Evolutionary conservation across 64 coral and sea anemone genomes (phyloP).

Genomic region (Dendrophyllia cribrosa): DNA sequence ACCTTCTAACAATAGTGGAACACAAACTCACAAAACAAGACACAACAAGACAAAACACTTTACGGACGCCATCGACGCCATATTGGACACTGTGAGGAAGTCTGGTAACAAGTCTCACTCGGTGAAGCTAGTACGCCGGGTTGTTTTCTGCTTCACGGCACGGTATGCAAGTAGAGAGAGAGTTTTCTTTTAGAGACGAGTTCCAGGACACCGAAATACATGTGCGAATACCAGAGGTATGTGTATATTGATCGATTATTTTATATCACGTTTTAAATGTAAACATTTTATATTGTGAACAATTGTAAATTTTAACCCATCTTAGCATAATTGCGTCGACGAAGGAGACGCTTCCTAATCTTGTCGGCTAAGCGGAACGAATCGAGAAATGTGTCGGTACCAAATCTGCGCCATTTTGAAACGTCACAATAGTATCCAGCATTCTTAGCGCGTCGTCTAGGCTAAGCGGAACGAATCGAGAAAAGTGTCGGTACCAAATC

Average conservation of each 20-base stretch:
- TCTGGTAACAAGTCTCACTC: constrained; percentile 1
- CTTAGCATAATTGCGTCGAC: too few species aligned
- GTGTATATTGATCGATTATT: not conserved
- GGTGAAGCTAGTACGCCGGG: constrained; percentile 4
- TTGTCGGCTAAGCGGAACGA: too few species aligned
- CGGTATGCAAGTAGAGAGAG: constrained; percentile 49
- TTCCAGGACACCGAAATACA: not conserved
- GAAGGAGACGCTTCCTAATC: too few species aligned
- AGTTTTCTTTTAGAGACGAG: constrained; percentile 40
- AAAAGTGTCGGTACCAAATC: too few species aligned
- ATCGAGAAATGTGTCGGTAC: too few species aligned
- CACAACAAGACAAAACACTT: not conserved
- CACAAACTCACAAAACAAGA: not conserved
- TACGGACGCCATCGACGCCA: not conserved
- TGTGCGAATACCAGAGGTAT: constrained; percentile 69
- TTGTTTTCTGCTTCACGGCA: not conserved
- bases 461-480: too few species aligned
- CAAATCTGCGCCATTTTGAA: too few species aligned
- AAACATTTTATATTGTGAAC: too few species aligned
- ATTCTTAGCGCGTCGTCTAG: too few species aligned
- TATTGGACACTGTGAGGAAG: not conserved
- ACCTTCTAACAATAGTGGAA: not conserved
- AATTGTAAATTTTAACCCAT: too few species aligned
- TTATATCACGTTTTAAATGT: too few species aligned
- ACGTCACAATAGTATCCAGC: too few species aligned